Conservation (phyloP, 2,797 vertebrate genomes). For the Schizothorax lantsangensis region DNA sequence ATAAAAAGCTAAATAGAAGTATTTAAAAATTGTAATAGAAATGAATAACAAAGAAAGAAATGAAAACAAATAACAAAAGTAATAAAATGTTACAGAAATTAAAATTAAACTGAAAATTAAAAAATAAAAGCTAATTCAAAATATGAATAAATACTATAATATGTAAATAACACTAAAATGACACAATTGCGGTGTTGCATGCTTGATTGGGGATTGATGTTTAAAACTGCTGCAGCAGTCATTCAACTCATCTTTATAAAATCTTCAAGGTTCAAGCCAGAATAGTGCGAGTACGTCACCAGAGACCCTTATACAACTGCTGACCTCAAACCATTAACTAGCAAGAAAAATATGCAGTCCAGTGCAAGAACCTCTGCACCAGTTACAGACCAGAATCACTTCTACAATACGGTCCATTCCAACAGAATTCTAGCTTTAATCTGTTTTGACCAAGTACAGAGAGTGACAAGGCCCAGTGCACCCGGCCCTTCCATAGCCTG, state of each 20-base stretch:
- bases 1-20: too few relatives aligned
- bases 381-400: neutral
- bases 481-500: constrained; percentile 31
- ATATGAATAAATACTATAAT: neutral
- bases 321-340: constrained; percentile 1
- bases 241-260: constrained; percentile 12
- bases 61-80: too few relatives aligned
- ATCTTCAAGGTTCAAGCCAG: neutral
- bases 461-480: constrained; percentile 18
- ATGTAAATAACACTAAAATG: neutral
- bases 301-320: neutral
- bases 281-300: neutral
- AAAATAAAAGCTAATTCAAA: neutral
- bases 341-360: neutral
- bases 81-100: neutral
- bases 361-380: neutral
- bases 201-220: neutral
- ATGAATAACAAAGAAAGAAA: too few relatives aligned
- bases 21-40: too few relatives aligned
- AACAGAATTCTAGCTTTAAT: constrained; percentile 23
- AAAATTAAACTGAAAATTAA: neutral
- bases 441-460: constrained; percentile 57
- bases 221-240: neutral
- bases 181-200: neutral
- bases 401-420: neutral